Evolutionary conservation across 2,113 vertebrate genomes (phyloP).

Genomic region (Malurus alboscapulatus): DNA sequence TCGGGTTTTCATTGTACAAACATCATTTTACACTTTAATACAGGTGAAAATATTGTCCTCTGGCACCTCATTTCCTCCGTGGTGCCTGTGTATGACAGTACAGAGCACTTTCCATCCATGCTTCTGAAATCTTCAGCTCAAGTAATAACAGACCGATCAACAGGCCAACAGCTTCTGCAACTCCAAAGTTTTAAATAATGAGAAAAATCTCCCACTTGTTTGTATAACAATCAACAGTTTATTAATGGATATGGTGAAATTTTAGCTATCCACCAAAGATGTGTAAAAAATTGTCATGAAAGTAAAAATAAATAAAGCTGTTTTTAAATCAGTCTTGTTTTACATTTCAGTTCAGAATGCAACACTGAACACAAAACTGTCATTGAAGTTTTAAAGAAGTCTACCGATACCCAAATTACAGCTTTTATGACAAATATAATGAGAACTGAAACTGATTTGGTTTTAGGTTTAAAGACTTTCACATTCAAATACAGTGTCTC

Average conservation of each 20-base stretch:
- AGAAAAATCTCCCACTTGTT: constrained; percentile 52
- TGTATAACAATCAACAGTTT: constrained; percentile 74
- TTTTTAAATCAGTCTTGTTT: constrained; percentile 70
- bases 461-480: constrained; percentile 65
- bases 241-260: constrained; percentile 72
- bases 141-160: not conserved
- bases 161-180: constrained; percentile 2
- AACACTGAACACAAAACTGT: constrained; percentile 67
- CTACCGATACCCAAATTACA: constrained; percentile 65
- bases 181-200: constrained; percentile 50
- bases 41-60: constrained; percentile 49
- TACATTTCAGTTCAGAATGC: constrained; percentile 65
- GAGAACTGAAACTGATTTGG: constrained; percentile 71
- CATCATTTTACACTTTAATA: constrained; percentile 60
- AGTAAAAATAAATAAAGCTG: constrained; percentile 81
- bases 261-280: constrained; percentile 70
- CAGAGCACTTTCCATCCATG: not conserved
- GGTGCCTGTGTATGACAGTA: not conserved
- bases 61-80: not conserved
- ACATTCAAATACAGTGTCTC: constrained; percentile 67
- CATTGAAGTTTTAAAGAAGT: constrained; percentile 66
- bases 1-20: constrained; percentile 9
- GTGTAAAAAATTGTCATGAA: constrained; percentile 74
- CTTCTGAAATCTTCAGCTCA: constrained; percentile 4
- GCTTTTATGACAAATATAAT: constrained; percentile 61